Evolutionary conservation across 1,140 invertebrate genomes (phyloP), one percentile per base, ranked within the genome.

Genomic region (Campoletis sonorensis): DNA sequence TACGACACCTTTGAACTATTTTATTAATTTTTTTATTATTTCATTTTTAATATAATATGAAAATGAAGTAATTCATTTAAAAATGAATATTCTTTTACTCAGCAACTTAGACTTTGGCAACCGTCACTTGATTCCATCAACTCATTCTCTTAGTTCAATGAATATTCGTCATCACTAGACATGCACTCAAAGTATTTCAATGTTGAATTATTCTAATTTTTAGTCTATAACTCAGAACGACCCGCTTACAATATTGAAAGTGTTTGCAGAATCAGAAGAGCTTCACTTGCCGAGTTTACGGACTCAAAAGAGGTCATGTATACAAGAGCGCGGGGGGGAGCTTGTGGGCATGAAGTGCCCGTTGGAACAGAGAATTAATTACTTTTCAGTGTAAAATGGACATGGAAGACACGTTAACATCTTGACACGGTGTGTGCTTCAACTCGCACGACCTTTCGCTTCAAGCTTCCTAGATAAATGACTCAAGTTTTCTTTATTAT

Each of bases 401-500:
- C 54, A 64, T 18, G 5, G 73, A 58, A 61, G 54, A 58, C 51
- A 45, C 73, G 51, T 77, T 77, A 77, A 77, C 73, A 77, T 77
- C 73, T 27, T 54, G 73, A 77, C 73, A 79, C 67, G 27, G 78
- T 68, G 64, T 68, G 64, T 80, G 37, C 61, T 70, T 30, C 13
- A 70, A 33, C 26, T 51, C 37, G 45, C 18, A n/a, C 40, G 21
- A 21, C 11, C 54, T 54, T 30, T 61, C 21, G 49, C n/a, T 80
- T 33, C 21, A n/a, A 51, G 4, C 21, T 21, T 26, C 70, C 10
- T 23, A 71, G 80, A 84, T 84, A 84, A 82, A 84, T 84, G 16
- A 80, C 76, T 30, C 13, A 81, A 81, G 79, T 82, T 79, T 58
- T 75, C 45, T 79, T 84, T 21, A 30, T 33, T 79, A 82, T 83